A percentile compares a stretch with the other conserved stretches of the same genome.
Conservation (phyloP, 2,113 vertebrate species). For the Lampris megalopsis region DNA sequence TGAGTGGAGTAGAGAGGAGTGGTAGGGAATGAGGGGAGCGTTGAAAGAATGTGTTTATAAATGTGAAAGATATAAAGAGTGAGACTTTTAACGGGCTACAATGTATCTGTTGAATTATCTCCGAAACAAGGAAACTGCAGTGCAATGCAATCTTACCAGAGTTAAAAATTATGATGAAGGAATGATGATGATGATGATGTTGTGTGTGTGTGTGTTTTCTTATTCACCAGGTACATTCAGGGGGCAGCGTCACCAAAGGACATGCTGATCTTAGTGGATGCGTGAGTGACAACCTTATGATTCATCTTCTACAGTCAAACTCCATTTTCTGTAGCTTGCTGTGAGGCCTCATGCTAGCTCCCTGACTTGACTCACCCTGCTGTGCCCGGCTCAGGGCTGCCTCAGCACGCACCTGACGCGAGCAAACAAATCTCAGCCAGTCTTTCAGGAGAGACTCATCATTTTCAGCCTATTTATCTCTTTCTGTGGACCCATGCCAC, state of each 20-base stretch:
- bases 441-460: slow-evolving; percentile 3
- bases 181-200: no score
- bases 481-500: neutral
- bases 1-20: no score
- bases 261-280: slow-evolving; percentile 98
- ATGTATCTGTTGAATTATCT: no score
- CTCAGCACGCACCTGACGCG: slow-evolving; percentile 23
- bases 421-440: slow-evolving; percentile 31
- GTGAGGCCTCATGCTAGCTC: slow-evolving; percentile 32
- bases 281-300: slow-evolving; percentile 85
- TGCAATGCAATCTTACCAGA: neutral
- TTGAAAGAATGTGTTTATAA: no score
- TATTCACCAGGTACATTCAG: slow-evolving; percentile 92
- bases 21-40: no score
- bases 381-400: slow-evolving; percentile 1
- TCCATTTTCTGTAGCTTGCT: slow-evolving; percentile 36
- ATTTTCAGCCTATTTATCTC: slow-evolving; percentile 34
- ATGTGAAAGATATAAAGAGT: no score
- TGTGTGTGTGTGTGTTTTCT: slow-evolving; percentile 47
- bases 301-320: slow-evolving; percentile 51
- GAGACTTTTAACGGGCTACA: no score
- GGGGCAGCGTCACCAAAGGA: slow-evolving; percentile 98
- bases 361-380: slow-evolving; percentile 22
- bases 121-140: neutral
- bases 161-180: no score